Conservation (phyloP, 2,888 invertebrate genomes). For the Cephus pulcher region DNA sequence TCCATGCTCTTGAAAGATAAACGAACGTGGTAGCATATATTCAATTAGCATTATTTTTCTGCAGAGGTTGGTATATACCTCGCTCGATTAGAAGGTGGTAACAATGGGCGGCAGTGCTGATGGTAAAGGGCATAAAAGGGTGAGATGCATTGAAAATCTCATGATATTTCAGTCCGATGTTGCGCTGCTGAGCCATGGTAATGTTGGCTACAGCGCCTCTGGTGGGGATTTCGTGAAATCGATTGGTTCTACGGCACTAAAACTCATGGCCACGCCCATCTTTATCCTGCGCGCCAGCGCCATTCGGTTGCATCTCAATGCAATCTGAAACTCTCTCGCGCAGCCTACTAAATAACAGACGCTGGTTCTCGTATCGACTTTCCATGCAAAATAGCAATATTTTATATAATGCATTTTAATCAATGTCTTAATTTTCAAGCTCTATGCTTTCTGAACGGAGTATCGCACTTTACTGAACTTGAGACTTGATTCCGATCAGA, state of each 20-base stretch:
- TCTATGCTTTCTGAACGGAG: neutral
- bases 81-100: conserved; percentile 1
- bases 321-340: conserved; percentile 21
- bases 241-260: conserved; percentile 54
- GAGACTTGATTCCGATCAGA: neutral
- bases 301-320: conserved; percentile 2
- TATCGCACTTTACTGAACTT: neutral
- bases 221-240: conserved; percentile 54
- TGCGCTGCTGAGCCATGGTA: conserved; percentile 14
- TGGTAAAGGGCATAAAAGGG: neutral
- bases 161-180: neutral
- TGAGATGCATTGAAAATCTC: neutral
- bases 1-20: conserved; percentile 9
- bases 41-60: conserved; percentile 39
- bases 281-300: conserved; percentile 15
- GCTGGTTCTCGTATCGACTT: conserved; percentile 40
- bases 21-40: conserved; percentile 26
- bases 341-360: conserved; percentile 29
- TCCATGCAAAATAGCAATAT: conserved; percentile 38
- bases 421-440: conserved; percentile 34
- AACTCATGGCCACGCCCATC: conserved; percentile 44
- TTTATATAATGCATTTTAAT: conserved; percentile 38
- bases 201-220: conserved; percentile 8
- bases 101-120: neutral
- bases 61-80: conserved; percentile 24